phyloP scores from a whole-genome alignment of 2,797 vertebrate species.

The Botia almorhae region DNA sequence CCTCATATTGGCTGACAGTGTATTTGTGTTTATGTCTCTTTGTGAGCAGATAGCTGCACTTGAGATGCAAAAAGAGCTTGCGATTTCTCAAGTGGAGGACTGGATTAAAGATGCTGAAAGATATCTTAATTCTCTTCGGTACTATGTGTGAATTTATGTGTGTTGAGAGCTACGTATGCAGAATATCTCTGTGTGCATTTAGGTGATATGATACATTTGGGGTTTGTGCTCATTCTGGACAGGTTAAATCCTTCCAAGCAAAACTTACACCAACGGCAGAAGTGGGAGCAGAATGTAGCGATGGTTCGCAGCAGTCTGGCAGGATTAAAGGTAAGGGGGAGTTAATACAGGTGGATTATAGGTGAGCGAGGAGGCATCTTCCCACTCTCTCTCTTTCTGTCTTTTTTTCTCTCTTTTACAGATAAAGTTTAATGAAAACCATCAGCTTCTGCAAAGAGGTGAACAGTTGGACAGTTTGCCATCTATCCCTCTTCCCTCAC shows the following conservation, averaged over 20 bases:
- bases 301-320: slow-evolving; percentile 58
- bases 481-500: slow-evolving; percentile 61
- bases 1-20: neutral
- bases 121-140: slow-evolving; percentile 68
- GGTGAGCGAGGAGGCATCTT: neutral
- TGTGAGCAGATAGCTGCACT: slow-evolving; percentile 61
- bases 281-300: slow-evolving; percentile 72
- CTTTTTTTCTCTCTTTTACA: slow-evolving; percentile 17
- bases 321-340: slow-evolving; percentile 62
- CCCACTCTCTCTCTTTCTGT: neutral
- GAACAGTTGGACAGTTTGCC: slow-evolving; percentile 67
- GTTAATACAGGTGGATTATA: neutral
- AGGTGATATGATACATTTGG: neutral
- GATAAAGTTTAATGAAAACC: slow-evolving; percentile 69
- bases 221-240: neutral
- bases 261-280: slow-evolving; percentile 51
- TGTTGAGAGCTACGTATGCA: neutral
- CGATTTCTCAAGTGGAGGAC: slow-evolving; percentile 65
- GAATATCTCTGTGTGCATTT: neutral
- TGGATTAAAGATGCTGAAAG: slow-evolving; percentile 72
- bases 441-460: slow-evolving; percentile 70
- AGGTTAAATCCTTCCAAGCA: slow-evolving; percentile 67
- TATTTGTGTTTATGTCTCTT: slow-evolving; percentile 38
- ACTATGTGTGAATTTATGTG: slow-evolving; percentile 11
- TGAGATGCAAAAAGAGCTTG: slow-evolving; percentile 69